Percentiles rank a stretch among this genome's conserved stretches.
Evolutionary conservation across 2,888 invertebrate genomes (phyloP).

Genomic region (Dicyrtoma fusca): DNA sequence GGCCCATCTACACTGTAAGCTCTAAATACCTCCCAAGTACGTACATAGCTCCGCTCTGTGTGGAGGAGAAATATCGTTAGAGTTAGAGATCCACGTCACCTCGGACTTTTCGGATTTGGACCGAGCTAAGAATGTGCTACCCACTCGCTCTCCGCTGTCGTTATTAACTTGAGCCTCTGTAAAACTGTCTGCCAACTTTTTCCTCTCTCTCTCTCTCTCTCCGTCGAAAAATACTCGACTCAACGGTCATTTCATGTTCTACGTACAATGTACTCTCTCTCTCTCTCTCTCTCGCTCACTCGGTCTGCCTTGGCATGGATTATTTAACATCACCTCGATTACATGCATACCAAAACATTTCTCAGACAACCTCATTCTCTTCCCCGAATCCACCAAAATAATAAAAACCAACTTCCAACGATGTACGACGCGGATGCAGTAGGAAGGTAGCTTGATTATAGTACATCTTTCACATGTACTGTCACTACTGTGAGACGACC

Average conservation of each 20-base stretch:
- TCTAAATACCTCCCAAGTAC: no score
- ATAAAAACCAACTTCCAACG: neutral
- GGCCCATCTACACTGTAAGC: no score
- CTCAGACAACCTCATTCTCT: constrained; percentile 32
- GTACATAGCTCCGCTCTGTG: neutral
- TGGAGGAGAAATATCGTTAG: neutral
- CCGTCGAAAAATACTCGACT: constrained; percentile 13
- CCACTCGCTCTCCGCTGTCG: constrained; percentile 23
- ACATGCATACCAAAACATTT: constrained; percentile 14
- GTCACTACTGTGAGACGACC: no score
- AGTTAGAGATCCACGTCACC: constrained; percentile 35
- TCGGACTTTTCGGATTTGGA: constrained; percentile 52
- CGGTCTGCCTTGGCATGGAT: constrained; percentile 23
- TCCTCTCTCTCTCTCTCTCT: constrained; percentile 30
- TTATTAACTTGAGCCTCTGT: neutral
- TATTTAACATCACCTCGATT: constrained; percentile 32
- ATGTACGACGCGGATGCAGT: neutral
- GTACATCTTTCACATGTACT: neutral
- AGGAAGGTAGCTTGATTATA: neutral
- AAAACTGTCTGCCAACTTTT: constrained; percentile 23
- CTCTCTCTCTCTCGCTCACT: no score
- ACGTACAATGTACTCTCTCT: constrained; percentile 26
- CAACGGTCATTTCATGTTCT: constrained; percentile 35
- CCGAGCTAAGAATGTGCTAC: constrained; percentile 39
- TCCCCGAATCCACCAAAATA: constrained; percentile 16